phyloP scores from a whole-genome alignment of 2,888 invertebrate species.

The Nasonia oneida region DNA sequence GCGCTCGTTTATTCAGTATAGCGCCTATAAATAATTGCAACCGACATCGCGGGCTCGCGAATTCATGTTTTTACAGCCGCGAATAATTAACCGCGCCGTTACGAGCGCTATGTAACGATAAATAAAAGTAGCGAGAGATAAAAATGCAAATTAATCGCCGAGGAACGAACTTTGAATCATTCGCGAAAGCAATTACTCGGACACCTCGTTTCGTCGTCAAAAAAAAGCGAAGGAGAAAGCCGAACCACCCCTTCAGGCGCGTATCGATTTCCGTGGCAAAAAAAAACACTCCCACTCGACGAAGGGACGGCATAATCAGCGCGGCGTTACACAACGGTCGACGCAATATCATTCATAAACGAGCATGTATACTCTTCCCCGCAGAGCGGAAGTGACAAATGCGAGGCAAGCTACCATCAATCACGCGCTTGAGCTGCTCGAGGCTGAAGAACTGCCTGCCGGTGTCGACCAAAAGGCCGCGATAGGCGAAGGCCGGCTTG shows the following conservation, averaged over 20 bases:
- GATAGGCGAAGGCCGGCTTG: constrained; percentile 88
- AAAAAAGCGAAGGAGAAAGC: background rate
- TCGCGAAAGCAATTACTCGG: background rate
- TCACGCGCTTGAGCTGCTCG: constrained; percentile 85
- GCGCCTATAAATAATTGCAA: background rate
- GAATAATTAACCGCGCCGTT: background rate
- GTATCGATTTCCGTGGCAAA: no score
- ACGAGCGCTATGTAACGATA: background rate
- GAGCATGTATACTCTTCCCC: background rate
- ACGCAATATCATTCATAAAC: background rate
- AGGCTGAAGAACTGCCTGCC: constrained; percentile 93
- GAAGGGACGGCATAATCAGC: background rate
- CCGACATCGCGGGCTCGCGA: background rate
- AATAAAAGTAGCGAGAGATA: background rate
- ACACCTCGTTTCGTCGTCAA: background rate
- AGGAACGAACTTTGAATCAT: background rate
- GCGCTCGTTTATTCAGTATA: background rate
- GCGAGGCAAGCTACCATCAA: constrained; percentile 83
- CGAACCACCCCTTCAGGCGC: background rate
- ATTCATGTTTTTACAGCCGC: background rate
- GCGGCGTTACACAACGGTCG: background rate
- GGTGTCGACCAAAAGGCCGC: constrained; percentile 95
- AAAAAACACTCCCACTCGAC: background rate
- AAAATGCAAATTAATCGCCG: background rate
- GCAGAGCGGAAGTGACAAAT: background rate